Evolutionary conservation across 2,888 invertebrate species (phyloP).

Genomic region (Eurois occulta): DNA sequence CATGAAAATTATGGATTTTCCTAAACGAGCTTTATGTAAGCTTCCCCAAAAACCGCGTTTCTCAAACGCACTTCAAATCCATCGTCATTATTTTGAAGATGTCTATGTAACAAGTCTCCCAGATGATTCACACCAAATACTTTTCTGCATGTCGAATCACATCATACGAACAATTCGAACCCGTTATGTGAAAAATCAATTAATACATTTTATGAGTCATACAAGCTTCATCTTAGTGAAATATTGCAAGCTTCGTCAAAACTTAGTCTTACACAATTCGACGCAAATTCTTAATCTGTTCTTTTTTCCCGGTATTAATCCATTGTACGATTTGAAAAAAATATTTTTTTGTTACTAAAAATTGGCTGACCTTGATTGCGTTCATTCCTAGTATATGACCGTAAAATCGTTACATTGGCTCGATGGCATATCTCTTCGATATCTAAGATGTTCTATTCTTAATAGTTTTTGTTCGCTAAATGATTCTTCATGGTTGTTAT

Average conservation of each 20-base stretch:
- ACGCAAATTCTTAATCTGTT: slow-evolving; percentile 48
- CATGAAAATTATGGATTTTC: background rate
- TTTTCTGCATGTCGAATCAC: slow-evolving; percentile 17
- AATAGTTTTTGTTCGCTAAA: slow-evolving; percentile 44
- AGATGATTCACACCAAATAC: slow-evolving; percentile 41
- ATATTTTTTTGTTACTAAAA: slow-evolving; percentile 45
- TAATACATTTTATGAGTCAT: slow-evolving; percentile 52
- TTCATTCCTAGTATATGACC: slow-evolving; percentile 63
- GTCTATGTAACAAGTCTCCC: background rate
- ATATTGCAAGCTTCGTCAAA: slow-evolving; percentile 9
- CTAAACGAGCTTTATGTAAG: background rate
- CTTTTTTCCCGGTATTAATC: slow-evolving; percentile 44
- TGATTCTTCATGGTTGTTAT: slow-evolving; percentile 56
- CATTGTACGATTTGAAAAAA: slow-evolving; percentile 34
- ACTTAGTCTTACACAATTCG: slow-evolving; percentile 31
- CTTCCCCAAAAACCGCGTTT: background rate
- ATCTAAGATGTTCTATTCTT: slow-evolving; percentile 21
- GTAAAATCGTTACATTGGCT: slow-evolving; percentile 59
- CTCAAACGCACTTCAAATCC: background rate
- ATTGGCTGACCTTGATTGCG: slow-evolving; percentile 60
- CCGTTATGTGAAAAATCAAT: slow-evolving; percentile 50
- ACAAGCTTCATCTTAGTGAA: background rate
- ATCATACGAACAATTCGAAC: slow-evolving; percentile 17
- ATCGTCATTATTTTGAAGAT: background rate
- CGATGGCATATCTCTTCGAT: slow-evolving; percentile 33